Evolutionary conservation across 2,888 invertebrate species (phyloP), one percentile per base, ranked within the genome.

Genomic region (Heliconius erato): DNA sequence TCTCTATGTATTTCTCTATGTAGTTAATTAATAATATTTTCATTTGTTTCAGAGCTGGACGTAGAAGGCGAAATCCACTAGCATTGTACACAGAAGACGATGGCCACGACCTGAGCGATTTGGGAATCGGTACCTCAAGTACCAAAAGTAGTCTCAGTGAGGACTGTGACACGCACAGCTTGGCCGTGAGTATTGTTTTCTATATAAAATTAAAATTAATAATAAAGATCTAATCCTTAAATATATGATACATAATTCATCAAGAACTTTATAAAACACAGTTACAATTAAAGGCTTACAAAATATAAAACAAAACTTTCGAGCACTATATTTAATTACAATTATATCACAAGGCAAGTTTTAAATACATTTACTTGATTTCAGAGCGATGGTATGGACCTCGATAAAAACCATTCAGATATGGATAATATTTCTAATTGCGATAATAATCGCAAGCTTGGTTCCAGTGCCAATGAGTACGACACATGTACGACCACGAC

Each of bases 41-140:
- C 85, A 77, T 74, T 83, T 89, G 88, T 91, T 90, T 2, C 92
- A 96, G 96, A 85, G 95, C 95, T 84, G 96, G 96, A 5, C 93
- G 94, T 79, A 93, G 96, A 94, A 91, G 96, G 93, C 92, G 94
- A 89, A 96, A 93, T 91, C 96, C 95, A 82, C 94, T 98, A 81
- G 97, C 98, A 6, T 95, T 98, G 87, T 98, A 98, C 93, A 97
- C 97, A 85, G 98, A 98, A 88, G 98, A 98, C 87, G 98, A 98
- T 90, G 97, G 97, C 71, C 98, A 98, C 90, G 98, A 98, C 94
- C 96, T 98, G 86, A 98, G 98, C 89, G 98, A 98, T 93, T 97
- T 98, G 87, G 98, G 98, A 83, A 98, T 98, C 89, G 97, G 97
- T 85, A 97, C 97, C 79, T 97, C 97, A 88, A 97, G 97, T 89